A percentile compares a stretch with the other conserved stretches of the same genome.
These are phyloP conservation scores for Pantala flavescens DNA, from an alignment of 1,140 invertebrate genomes.

Conservation along the genomic window DNA sequence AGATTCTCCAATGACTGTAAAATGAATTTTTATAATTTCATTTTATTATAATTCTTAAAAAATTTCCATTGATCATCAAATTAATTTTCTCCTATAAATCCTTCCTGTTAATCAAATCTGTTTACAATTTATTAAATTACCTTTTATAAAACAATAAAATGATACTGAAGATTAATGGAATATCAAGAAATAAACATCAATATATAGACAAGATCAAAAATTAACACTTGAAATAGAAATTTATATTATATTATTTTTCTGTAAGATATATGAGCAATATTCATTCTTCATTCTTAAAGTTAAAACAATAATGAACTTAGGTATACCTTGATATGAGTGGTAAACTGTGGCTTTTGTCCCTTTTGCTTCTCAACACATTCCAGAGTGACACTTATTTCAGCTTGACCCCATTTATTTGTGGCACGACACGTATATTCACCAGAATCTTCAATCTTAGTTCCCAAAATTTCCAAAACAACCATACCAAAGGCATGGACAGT, in stretches of 20 bases:
- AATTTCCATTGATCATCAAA: too few species aligned
- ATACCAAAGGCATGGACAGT: conserved; percentile 92
- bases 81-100: not conserved
- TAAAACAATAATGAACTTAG: not conserved
- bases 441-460: conserved; percentile 77
- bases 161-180: too few species aligned
- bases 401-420: conserved; percentile 77
- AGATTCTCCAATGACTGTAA: conserved; percentile 66
- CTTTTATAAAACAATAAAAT: too few species aligned
- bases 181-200: too few species aligned
- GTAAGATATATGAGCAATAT: too few species aligned
- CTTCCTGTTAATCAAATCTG: too few species aligned
- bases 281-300: too few species aligned
- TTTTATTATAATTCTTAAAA: not conserved
- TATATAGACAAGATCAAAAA: too few species aligned
- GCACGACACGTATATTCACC: conserved; percentile 78
- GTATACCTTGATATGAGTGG: conserved; percentile 57
- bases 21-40: conserved; percentile 19
- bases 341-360: conserved; percentile 79
- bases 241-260: too few species aligned
- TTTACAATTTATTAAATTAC: too few species aligned
- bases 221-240: too few species aligned
- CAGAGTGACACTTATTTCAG: conserved; percentile 72
- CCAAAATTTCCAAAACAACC: conserved; percentile 87
- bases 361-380: conserved; percentile 75